Evolutionary conservation across 53 echinoderm and acorn worm genomes (phyloP).

Genomic region (Zoroaster sp.): DNA sequence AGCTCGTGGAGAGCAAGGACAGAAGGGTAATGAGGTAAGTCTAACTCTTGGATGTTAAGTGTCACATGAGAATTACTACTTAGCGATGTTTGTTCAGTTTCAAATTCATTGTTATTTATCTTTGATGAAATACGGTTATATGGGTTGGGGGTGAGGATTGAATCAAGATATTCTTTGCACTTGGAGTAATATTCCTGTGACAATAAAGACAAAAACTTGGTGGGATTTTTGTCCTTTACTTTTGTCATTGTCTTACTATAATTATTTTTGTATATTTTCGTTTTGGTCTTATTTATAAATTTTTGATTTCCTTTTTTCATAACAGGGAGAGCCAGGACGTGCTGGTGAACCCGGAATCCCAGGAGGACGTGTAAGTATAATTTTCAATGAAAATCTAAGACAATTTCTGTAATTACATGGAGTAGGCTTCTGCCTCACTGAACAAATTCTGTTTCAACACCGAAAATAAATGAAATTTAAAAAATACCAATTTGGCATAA

Average conservation of each 20-base stretch:
- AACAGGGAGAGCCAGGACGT: conserved; percentile 85
- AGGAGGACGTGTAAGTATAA: conserved; percentile 80
- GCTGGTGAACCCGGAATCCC: conserved; percentile 86
- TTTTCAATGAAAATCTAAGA: too few species aligned
- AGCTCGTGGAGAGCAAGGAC: conserved; percentile 75
- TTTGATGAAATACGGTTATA: too few species aligned
- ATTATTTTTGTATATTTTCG: not conserved
- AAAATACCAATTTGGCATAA: too few species aligned
- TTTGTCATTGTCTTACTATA: not conserved
- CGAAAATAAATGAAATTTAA: too few species aligned
- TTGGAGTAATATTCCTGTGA: too few species aligned
- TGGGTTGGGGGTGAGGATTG: too few species aligned
- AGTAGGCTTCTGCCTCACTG: too few species aligned
- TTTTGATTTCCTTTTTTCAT: not conserved
- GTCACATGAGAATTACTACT: not conserved
- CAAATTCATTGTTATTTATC: too few species aligned
- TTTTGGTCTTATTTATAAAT: not conserved
- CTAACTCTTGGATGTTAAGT: not conserved
- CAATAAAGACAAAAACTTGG: not conserved
- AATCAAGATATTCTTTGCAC: too few species aligned
- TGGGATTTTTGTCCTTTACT: not conserved
- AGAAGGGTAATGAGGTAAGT: conserved; percentile 67
- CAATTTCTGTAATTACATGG: too few species aligned
- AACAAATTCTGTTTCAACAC: too few species aligned
- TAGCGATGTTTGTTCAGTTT: not conserved